Evolutionary conservation across 2,113 vertebrate species (phyloP).

Genomic region (Silurus asotus): DNA sequence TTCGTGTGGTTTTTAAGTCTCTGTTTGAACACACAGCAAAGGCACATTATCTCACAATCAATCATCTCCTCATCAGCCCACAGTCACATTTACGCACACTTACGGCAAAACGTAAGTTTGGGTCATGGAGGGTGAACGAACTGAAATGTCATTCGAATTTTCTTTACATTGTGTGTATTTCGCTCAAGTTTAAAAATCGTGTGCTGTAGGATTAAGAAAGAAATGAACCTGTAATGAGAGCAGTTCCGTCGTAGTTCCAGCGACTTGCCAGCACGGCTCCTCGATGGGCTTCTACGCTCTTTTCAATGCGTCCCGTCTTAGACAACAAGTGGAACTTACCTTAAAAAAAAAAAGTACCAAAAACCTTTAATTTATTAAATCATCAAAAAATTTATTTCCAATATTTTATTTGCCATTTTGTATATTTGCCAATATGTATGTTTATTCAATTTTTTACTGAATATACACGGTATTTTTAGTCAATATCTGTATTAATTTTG

Average conservation of each 20-base stretch:
- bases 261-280: conserved; percentile 91
- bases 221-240: conserved; percentile 87
- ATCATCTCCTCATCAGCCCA: conserved; percentile 35
- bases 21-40: conserved; percentile 30
- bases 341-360: conserved; percentile 47
- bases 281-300: conserved; percentile 91
- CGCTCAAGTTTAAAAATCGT: background rate
- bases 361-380: background rate
- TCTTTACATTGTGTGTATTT: background rate
- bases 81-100: conserved; percentile 37
- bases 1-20: conserved; percentile 20
- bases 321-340: conserved; percentile 94
- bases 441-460: background rate
- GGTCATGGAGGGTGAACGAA: background rate
- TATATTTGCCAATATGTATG: background rate
- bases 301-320: conserved; percentile 88
- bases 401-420: background rate
- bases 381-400: too few relatives aligned
- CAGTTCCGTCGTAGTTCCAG: conserved; percentile 95
- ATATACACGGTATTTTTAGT: too few relatives aligned
- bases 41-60: conserved; percentile 23
- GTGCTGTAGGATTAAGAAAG: background rate
- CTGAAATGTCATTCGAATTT: conserved; percentile 1
- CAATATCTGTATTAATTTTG: too few relatives aligned
- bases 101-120: background rate